Percentiles rank a stretch among this genome's conserved stretches.
These are phyloP conservation scores for Aquatica leii DNA, from an alignment of 2,888 invertebrate species.

Conservation along the genomic window DNA sequence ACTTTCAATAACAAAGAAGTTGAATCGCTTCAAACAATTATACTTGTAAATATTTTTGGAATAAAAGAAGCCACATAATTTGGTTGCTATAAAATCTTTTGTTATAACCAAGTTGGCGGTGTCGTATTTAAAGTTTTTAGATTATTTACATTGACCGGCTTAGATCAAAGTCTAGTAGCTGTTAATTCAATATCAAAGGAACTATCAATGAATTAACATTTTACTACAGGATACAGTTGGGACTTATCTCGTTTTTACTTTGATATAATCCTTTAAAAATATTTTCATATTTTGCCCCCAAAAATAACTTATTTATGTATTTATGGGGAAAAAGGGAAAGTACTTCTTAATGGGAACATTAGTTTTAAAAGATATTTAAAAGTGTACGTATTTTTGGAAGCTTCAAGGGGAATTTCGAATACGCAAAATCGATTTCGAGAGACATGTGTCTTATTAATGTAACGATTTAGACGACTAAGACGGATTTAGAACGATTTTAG, in stretches of 20 bases:
- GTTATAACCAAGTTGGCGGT: slow-evolving; percentile 57
- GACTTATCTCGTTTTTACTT: slow-evolving; percentile 55
- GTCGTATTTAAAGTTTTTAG: slow-evolving; percentile 50
- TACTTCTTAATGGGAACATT: slow-evolving; percentile 26
- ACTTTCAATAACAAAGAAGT: slow-evolving; percentile 9
- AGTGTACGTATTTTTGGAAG: slow-evolving; percentile 45
- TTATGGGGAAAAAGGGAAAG: slow-evolving; percentile 3
- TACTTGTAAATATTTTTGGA: too few species aligned
- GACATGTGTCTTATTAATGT: slow-evolving; percentile 39
- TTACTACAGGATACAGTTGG: slow-evolving; percentile 61
- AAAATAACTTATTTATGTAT: slow-evolving; percentile 22
- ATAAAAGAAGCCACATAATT: slow-evolving; percentile 1
- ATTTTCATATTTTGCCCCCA: slow-evolving; percentile 52
- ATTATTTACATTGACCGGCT: slow-evolving; percentile 57
- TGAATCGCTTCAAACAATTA: neutral
- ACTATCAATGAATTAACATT: slow-evolving; percentile 61
- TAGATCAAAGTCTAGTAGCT: slow-evolving; percentile 58
- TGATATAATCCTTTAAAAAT: slow-evolving; percentile 53
- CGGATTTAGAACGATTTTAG: slow-evolving; percentile 34
- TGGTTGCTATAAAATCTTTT: slow-evolving; percentile 51
- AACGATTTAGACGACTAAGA: slow-evolving; percentile 33
- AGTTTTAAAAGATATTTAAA: slow-evolving; percentile 24
- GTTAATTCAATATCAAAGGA: slow-evolving; percentile 61
- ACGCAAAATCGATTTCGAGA: slow-evolving; percentile 42
- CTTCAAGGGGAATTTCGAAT: slow-evolving; percentile 40